These are phyloP conservation scores for Drosophila subpulchrella DNA, from an alignment of 1,140 invertebrate genomes.

Conservation along the genomic window DNA sequence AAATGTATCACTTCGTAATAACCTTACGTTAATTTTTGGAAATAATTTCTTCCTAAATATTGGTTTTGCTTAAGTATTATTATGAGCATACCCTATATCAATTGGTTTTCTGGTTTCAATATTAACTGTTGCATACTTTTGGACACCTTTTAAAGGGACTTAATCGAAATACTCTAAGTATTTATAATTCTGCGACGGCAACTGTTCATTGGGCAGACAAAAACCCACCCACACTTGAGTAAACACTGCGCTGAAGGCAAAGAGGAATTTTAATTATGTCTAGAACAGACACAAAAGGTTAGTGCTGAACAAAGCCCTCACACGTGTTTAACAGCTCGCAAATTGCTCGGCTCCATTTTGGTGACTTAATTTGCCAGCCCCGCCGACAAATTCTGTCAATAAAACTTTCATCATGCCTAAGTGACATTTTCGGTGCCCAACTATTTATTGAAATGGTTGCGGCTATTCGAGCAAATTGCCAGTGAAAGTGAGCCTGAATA, in stretches of 20 bases:
- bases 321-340: slow-evolving; percentile 11
- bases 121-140: not conserved
- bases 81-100: too few species aligned
- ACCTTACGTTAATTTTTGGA: too few species aligned
- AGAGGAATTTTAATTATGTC: slow-evolving; percentile 67
- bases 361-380: slow-evolving; percentile 58
- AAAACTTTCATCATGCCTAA: slow-evolving; percentile 65
- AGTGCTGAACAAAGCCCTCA: slow-evolving; percentile 17
- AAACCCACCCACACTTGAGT: slow-evolving; percentile 53
- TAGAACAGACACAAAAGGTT: slow-evolving; percentile 29
- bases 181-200: not conserved
- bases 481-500: slow-evolving; percentile 45
- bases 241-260: slow-evolving; percentile 51
- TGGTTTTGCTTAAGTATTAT: too few species aligned
- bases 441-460: slow-evolving; percentile 58
- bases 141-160: not conserved
- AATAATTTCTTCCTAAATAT: too few species aligned
- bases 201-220: slow-evolving; percentile 16
- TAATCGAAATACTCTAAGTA: too few species aligned
- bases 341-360: slow-evolving; percentile 29
- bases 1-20: too few species aligned
- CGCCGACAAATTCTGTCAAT: slow-evolving; percentile 58
- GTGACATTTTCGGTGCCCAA: slow-evolving; percentile 37
- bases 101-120: too few species aligned
- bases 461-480: slow-evolving; percentile 68